Evolutionary conservation across 2,113 vertebrate species (phyloP), one percentile per base, ranked within the genome.

Genomic region (Sminthopsis crassicaudata): DNA sequence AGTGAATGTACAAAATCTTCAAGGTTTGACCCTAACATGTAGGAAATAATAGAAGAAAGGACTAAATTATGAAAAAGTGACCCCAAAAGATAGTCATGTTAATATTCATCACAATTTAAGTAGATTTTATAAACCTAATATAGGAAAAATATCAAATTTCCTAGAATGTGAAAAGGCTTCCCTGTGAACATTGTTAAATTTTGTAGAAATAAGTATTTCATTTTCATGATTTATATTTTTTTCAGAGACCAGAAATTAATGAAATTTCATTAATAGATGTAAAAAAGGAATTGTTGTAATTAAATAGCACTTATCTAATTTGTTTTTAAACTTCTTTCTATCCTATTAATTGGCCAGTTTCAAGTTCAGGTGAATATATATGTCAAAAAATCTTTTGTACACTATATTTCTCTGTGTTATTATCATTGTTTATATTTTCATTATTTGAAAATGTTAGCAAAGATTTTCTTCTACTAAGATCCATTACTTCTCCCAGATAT

Each of bases 1-100:
- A 99, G 97, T 95, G 99, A 99, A 93, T 96, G 98, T 95, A 99
- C 93, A 46, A 99, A 99, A 96, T 99, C 98, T 0, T 99, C 99
- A 22, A 99, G 99, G 84, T 98, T 99, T n/a, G 99, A 98, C 12
- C 98, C 99, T 99, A 48, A 10, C 7, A 42, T 93, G 12, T 12
- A 89, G 98, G 95, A 16, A 91, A 22, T 19, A 2, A 92, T 91
- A 54, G 36, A 92, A 97, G 95, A 46, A 36, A 89, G 22, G 54
- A 9, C 24, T 8, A 60, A 90, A 94, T 11, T 0, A 55, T 9
- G 92, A 57, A 23, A 42, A 10, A 84, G 23, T 7, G 8, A 84
- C 2, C 10, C n/a, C 9, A 53, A 0, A 42, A 14, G 46, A 27
- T 19, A 19, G 10, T 11, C 60, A 8, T 42, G 91, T 27, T 9